Percentiles rank a stretch among this genome's conserved stretches.
These are phyloP conservation scores for Calonectris borealis DNA, from an alignment of 2,113 vertebrate genomes.

Conservation along the genomic window DNA sequence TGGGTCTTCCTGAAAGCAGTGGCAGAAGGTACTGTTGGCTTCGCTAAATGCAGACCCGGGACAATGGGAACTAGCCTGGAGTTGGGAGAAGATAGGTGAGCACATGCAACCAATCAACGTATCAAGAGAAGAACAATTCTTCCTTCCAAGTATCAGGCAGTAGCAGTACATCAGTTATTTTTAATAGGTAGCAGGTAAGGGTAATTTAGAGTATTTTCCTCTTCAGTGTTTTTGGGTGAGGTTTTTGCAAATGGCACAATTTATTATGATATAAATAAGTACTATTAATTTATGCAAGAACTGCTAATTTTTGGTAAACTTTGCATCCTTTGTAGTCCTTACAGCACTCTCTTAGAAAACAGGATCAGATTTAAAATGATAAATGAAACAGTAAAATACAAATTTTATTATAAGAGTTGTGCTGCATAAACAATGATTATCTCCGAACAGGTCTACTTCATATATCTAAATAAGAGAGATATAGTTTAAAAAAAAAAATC, in stretches of 20 bases:
- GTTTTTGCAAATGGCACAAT: not conserved
- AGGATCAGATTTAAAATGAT: not conserved
- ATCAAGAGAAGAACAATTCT: not conserved
- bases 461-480: not conserved
- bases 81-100: not conserved
- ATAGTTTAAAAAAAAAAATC: not conserved
- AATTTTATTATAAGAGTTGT: not conserved
- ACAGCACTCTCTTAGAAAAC: not conserved
- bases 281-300: not conserved
- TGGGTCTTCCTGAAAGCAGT: not conserved
- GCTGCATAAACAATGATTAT: not conserved
- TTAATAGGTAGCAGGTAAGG: not conserved
- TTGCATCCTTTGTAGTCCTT: not conserved
- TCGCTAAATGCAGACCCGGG: not conserved
- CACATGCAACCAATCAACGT: rapidly evolving
- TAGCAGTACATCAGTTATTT: not conserved
- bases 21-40: not conserved
- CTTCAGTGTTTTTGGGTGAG: not conserved
- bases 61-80: not conserved
- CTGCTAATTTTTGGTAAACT: not conserved
- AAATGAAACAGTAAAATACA: not conserved
- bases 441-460: not conserved
- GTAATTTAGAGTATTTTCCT: not conserved
- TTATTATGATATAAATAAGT: not conserved
- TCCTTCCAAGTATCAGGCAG: not conserved